Percentiles rank a stretch among this genome's conserved stretches.
These are phyloP conservation scores for Listronotus oregonensis DNA, from an alignment of 1,140 invertebrate genomes.

Conservation along the genomic window DNA sequence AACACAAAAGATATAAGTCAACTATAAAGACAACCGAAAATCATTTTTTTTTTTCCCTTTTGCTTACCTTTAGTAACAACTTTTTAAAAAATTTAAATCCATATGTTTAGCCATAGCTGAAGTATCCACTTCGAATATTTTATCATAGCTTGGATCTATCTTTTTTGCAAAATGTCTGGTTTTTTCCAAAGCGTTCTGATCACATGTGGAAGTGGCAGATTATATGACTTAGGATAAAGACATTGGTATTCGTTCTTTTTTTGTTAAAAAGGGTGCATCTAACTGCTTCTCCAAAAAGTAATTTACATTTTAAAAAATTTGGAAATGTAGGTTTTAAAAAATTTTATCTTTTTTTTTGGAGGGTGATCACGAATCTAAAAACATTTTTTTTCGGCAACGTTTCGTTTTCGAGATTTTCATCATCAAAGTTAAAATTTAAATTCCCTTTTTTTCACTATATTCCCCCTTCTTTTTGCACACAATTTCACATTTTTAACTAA, in stretches of 20 bases:
- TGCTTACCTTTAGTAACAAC: conserved; percentile 40
- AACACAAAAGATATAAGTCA: too few species aligned
- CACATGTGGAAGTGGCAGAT: conserved; percentile 34
- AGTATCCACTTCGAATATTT: conserved; percentile 41
- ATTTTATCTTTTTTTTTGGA: too few species aligned
- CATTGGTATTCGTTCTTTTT: conserved; percentile 35
- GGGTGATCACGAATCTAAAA: too few species aligned
- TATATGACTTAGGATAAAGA: conserved; percentile 30
- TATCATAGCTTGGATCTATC: conserved; percentile 28
- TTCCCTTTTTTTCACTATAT: too few species aligned
- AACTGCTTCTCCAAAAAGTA: conserved; percentile 25
- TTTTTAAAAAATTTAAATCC: conserved; percentile 40
- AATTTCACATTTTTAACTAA: too few species aligned
- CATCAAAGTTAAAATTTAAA: too few species aligned
- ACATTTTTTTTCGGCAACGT: too few species aligned
- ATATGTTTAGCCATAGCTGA: conserved; percentile 27
- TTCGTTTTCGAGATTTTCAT: too few species aligned
- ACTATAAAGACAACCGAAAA: too few species aligned
- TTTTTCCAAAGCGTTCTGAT: conserved; percentile 27
- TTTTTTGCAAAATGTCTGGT: conserved; percentile 32
- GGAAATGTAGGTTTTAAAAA: too few species aligned
- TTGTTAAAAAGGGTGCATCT: conserved; percentile 39
- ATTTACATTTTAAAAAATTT: too few species aligned
- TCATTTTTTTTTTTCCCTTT: conserved; percentile 36
- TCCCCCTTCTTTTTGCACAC: too few species aligned